Base-by-base conservation (phyloP, 1,140 invertebrate genomes). In the Drosophila ambigua region DNA sequence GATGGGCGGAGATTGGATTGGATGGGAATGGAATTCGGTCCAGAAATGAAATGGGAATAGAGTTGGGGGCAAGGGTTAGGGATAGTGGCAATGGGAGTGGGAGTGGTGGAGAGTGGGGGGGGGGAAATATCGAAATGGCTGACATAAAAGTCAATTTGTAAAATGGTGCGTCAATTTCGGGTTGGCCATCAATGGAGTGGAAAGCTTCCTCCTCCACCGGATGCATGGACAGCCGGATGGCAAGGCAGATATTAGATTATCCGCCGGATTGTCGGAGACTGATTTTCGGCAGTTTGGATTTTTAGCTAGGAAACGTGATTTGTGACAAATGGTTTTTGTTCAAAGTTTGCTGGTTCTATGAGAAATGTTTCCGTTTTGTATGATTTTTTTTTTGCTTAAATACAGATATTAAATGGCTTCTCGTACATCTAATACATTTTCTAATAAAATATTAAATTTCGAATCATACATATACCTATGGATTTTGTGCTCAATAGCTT, bases 111-210 rank as follows among this genome's bases (percentile, higher is more conserved):
- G 41, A 16, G 16, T 1, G 16, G 16, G 16, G 0, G n/a, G 15
- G 43, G 49, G 24, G 39, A 50, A 46, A 67, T 50, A 69, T 68
- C 66, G 51, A 68, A 69, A 69, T 69, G 64, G 67, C 68, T 69
- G 72, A 54, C 72, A 68, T 57, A 76, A 76, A 39, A 76, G 73
- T 76, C 73, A 76, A 76, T 76, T 76, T 76, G 55, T 67, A 68
- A 75, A 75, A 57, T 75, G 48, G 57, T 58, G 44, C 55, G 58
- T 57, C 68, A 61, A 61, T 49, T 72, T 78, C 11, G 35, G 76
- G 74, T 80, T 67, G 79, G 54, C 52, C 78, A 68, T 82, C 79
- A 82, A 83, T 82, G 79, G 79, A 78, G 59, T 82, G 79, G 79
- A 82, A 82, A 83, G 68, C 64, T 65, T 55, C 58, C 51, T 24